Conservation (phyloP, 2,113 vertebrate genomes). For the Aythya baeri region DNA sequence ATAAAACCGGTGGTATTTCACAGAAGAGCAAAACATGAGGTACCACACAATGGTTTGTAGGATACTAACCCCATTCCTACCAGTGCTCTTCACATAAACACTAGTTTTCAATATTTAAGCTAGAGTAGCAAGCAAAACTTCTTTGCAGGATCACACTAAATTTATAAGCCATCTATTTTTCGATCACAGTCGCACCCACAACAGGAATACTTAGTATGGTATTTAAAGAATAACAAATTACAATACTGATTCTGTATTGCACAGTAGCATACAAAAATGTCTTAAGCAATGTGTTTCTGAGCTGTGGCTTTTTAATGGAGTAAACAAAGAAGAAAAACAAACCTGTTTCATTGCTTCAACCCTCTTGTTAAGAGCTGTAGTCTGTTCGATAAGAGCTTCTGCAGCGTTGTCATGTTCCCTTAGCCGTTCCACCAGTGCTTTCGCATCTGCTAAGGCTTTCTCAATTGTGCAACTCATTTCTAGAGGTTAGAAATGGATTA, state of each 20-base stretch:
- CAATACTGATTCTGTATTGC: not conserved
- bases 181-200: not conserved
- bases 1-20: not conserved
- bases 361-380: slow-evolving; percentile 92
- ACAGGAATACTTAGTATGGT: not conserved
- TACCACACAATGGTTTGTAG: not conserved
- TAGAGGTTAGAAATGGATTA: not conserved
- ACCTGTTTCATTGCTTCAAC: slow-evolving; percentile 99
- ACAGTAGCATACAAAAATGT: not conserved
- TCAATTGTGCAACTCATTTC: slow-evolving; percentile 94
- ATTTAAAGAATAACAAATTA: not conserved
- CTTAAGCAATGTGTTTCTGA: not conserved
- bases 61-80: not conserved
- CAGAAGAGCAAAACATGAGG: not conserved
- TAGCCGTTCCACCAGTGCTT: slow-evolving; percentile 91
- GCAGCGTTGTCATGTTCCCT: slow-evolving; percentile 95
- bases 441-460: slow-evolving; percentile 95
- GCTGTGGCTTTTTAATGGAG: not conserved
- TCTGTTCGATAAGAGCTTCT: slow-evolving; percentile 95
- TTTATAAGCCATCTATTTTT: not conserved
- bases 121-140: not conserved
- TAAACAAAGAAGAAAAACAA: not conserved
- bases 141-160: not conserved
- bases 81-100: not conserved
- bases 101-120: not conserved